phyloP scores from a whole-genome alignment of 2,797 vertebrate species.

The Percopsis omiscomaycus region DNA sequence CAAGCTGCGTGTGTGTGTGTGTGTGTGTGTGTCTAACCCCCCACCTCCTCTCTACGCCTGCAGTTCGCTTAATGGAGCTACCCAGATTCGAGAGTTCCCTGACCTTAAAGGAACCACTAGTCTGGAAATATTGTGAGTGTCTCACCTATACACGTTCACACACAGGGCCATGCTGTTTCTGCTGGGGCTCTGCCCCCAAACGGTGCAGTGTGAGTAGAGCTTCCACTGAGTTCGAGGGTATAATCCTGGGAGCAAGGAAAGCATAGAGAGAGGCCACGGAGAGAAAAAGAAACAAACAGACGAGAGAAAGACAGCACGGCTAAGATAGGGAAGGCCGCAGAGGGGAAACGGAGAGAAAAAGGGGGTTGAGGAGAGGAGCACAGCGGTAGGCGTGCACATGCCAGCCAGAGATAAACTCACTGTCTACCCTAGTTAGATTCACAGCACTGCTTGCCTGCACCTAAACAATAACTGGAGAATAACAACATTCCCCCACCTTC shows the following conservation, averaged over 20 bases:
- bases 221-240: slow-evolving; percentile 1
- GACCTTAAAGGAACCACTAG: slow-evolving; percentile 94
- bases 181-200: not conserved
- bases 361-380: not conserved
- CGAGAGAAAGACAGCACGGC: slow-evolving; percentile 5
- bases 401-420: slow-evolving; percentile 22
- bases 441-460: slow-evolving; percentile 42
- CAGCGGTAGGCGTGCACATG: slow-evolving; percentile 38
- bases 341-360: slow-evolving; percentile 21
- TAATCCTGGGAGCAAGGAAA: not conserved
- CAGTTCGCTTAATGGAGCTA: slow-evolving; percentile 92
- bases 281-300: not conserved
- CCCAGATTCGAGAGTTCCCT: slow-evolving; percentile 88
- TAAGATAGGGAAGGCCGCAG: slow-evolving; percentile 20
- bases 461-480: slow-evolving; percentile 56
- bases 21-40: slow-evolving; percentile 39
- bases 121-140: slow-evolving; percentile 92
- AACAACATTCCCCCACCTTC: slow-evolving; percentile 18
- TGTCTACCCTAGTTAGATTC: slow-evolving; percentile 42
- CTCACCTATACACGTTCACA: slow-evolving; percentile 12
- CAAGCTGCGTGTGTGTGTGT: slow-evolving; percentile 32
- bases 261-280: not conserved
- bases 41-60: slow-evolving; percentile 44
- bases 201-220: slow-evolving; percentile 13
- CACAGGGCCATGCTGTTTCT: not conserved